Evolutionary conservation across 2,888 invertebrate genomes (phyloP).

Genomic region (Noctua comes): DNA sequence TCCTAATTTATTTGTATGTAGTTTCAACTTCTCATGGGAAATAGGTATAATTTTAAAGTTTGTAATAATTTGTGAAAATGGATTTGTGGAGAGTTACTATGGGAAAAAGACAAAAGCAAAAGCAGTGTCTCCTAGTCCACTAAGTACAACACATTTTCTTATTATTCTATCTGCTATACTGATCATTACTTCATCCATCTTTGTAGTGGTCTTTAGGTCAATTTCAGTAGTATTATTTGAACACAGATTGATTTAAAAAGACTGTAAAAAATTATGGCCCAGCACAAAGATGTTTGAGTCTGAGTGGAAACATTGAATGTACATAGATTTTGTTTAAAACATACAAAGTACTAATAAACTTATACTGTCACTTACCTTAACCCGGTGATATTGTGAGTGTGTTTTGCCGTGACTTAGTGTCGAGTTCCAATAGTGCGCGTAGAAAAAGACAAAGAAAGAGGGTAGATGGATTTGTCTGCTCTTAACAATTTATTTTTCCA

Average conservation of each 20-base stretch:
- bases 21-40: neutral
- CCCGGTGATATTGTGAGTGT: too few relatives aligned
- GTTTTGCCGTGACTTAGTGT: too few relatives aligned
- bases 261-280: neutral
- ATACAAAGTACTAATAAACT: neutral
- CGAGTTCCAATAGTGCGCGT: too few relatives aligned
- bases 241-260: neutral
- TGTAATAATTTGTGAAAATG: neutral
- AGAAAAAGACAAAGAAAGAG: too few relatives aligned
- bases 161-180: neutral
- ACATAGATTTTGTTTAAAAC: neutral
- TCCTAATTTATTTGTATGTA: neutral
- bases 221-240: neutral
- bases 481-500: too few relatives aligned
- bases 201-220: neutral
- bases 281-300: too few relatives aligned
- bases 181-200: neutral
- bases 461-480: too few relatives aligned
- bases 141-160: neutral
- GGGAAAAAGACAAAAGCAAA: too few relatives aligned
- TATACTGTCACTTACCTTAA: too few relatives aligned
- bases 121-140: too few relatives aligned
- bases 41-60: neutral
- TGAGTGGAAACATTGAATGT: neutral
- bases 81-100: neutral